Evolutionary conservation across 2,888 invertebrate species (phyloP).

Genomic region (Callosobruchus maculatus): DNA sequence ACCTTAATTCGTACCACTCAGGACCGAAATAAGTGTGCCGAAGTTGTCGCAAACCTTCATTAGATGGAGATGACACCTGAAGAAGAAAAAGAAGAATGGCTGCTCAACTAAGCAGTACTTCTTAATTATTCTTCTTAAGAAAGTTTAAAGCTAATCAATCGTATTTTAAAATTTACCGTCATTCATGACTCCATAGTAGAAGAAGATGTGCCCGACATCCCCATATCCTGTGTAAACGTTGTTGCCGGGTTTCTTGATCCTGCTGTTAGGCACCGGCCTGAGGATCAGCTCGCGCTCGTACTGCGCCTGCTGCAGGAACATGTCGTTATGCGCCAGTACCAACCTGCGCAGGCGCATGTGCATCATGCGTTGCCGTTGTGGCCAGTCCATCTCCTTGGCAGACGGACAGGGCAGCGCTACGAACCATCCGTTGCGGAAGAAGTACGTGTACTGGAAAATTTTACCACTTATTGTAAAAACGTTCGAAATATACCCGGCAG

Average conservation of each 20-base stretch:
- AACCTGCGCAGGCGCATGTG: constrained; percentile 42
- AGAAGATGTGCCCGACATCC: constrained; percentile 39
- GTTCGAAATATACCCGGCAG: too few species aligned
- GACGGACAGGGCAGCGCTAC: constrained; percentile 34
- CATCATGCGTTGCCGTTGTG: constrained; percentile 40
- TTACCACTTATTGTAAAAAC: too few species aligned
- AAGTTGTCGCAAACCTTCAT: too few species aligned
- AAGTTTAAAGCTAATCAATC: background rate
- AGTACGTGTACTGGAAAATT: constrained; percentile 30
- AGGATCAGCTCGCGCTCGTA: constrained; percentile 35
- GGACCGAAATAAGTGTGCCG: too few species aligned
- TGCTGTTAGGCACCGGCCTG: constrained; percentile 21
- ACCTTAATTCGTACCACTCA: too few species aligned
- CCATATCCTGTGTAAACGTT: constrained; percentile 43
- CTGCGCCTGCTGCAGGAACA: constrained; percentile 40
- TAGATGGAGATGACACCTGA: too few species aligned
- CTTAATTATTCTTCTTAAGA: background rate
- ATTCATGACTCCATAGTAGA: constrained; percentile 44
- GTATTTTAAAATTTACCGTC: constrained; percentile 29
- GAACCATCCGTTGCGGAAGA: constrained; percentile 40
- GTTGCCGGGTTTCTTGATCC: constrained; percentile 34
- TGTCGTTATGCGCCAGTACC: constrained; percentile 40
- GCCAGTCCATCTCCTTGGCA: constrained; percentile 33
- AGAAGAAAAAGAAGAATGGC: too few species aligned
- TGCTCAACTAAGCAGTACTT: background rate